Evolutionary conservation across 2,797 vertebrate genomes (phyloP), one percentile per base, ranked within the genome.

Genomic region (Galagoides demidoff): DNA sequence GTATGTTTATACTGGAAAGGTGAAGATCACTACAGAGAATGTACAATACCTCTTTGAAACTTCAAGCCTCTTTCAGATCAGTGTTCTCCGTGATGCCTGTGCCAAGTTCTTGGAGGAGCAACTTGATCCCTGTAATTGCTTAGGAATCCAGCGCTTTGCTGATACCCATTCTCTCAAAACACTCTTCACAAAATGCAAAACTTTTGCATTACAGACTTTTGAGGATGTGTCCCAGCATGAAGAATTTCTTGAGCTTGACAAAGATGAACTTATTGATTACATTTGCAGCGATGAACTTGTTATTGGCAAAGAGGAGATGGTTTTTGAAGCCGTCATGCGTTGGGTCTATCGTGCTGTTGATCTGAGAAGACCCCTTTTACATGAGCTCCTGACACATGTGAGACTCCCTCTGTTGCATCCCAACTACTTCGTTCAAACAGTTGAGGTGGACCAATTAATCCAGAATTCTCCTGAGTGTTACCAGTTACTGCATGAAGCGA

Each of bases 11-110:
- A 99, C 99, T 0, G 99, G 99, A 68, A 99, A 99, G 52, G 99
- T 99, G 93, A 99, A 99, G 94, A 99, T 99, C 98, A 99, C 99
- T 3, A 99, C 99, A 0, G 99, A 99, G 92, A 99, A 99, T 0
- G 99, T 99, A 90, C 99, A 99, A 96, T 99, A 99, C 96, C 99
- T 99, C 85, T 99, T 99, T 23, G 99, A 99, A 97, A 99, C 99
- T 1, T 99, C 99, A 22, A 99, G 99, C 92, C 99, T 99, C 95
- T 99, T 99, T 98, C 99, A 99, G 98, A 99, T 99, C 71, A 97
- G 97, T 10, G 99, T 99, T 2, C 96, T 99, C 93, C 99, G 99
- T 0, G 99, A 99, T 0, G 99, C 99, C 59, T 99, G 99, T 1
- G 99, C 99, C 96, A 99, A 99, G 96, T 99, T 99, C 98, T 98